Conservation (phyloP, 1,140 invertebrate species). For the Yoshiicerus persimilis region DNA sequence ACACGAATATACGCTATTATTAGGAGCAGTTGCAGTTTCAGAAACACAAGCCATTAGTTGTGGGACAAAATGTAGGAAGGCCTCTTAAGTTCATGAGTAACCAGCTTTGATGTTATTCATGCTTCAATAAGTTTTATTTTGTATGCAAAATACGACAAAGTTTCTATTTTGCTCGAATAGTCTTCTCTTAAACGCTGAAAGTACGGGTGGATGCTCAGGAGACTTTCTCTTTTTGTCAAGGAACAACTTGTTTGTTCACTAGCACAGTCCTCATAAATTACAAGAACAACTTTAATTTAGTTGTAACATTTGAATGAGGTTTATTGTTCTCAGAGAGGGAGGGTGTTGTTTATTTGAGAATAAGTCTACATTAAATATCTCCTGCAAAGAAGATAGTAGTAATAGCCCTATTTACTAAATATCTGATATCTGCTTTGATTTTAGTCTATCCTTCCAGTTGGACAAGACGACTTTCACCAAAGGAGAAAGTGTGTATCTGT, state of each 20-base stretch:
- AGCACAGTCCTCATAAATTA: background rate
- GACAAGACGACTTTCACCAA: background rate
- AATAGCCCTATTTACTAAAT: background rate
- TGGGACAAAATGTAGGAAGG: background rate
- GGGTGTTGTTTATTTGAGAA: background rate
- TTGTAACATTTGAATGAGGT: background rate
- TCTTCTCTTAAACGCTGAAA: background rate
- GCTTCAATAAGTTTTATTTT: conserved; percentile 2
- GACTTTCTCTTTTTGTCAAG: conserved; percentile 10
- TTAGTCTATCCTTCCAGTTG: background rate
- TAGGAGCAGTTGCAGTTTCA: background rate
- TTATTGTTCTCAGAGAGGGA: background rate
- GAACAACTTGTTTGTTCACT: conserved; percentile 1
- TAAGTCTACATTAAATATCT: too few species aligned
- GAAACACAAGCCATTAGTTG: background rate
- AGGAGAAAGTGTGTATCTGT: background rate
- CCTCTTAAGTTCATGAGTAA: background rate
- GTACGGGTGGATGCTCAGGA: background rate
- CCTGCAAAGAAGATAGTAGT: too few species aligned
- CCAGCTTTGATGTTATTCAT: background rate
- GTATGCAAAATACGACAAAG: background rate
- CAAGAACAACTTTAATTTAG: conserved; percentile 12
- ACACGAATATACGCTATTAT: background rate
- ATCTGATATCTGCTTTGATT: too few species aligned
- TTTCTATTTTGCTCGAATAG: background rate